These are phyloP conservation scores for Physeter macrocephalus DNA, from an alignment of 2,113 vertebrate species.

Conservation along the genomic window DNA sequence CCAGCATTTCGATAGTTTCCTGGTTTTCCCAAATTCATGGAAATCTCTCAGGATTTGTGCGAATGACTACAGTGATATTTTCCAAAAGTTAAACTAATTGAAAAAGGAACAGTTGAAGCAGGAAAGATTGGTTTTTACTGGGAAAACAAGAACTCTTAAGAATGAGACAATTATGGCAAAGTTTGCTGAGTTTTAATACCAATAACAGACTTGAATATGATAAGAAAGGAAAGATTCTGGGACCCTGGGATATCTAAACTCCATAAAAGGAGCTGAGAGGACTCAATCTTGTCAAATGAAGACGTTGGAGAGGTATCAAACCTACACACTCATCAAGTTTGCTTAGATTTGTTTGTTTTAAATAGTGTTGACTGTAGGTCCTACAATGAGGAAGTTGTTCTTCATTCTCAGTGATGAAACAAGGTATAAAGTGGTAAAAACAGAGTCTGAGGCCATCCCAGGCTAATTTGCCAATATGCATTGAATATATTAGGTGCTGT, in stretches of 20 bases:
- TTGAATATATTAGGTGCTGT: fast-evolving
- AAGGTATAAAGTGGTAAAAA: neutral
- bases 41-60: neutral
- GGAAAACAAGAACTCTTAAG: neutral
- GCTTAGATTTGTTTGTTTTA: neutral
- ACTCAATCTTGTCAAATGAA: neutral
- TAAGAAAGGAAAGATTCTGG: neutral
- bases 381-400: neutral
- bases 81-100: neutral
- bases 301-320: neutral
- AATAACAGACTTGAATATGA: neutral
- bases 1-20: neutral
- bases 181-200: neutral
- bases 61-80: neutral
- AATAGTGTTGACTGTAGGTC: neutral
- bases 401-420: neutral
- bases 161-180: neutral
- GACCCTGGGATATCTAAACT: neutral
- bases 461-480: neutral
- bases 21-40: neutral
- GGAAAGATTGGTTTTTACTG: neutral
- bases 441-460: neutral
- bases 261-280: neutral
- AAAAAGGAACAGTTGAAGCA: neutral
- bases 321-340: too few species aligned